These are phyloP conservation scores for Caenorhabditis elegans DNA, from an alignment of 1,140 invertebrate species.

Conservation along the genomic window DNA sequence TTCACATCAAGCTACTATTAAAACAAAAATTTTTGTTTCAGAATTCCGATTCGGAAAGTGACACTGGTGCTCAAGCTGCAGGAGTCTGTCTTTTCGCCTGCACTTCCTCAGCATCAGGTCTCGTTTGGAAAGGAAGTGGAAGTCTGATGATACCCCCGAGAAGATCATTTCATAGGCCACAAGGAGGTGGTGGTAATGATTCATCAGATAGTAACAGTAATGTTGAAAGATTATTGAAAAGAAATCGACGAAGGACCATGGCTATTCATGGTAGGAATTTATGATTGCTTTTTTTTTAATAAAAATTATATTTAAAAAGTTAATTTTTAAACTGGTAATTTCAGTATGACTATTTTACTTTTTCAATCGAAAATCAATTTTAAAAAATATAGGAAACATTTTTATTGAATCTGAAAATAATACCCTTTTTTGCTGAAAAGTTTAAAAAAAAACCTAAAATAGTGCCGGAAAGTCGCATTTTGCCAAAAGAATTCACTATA, in stretches of 20 bases:
- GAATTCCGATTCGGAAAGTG: slow-evolving; percentile 20
- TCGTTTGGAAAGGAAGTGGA: slow-evolving; percentile 27
- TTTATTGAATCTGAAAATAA: no score
- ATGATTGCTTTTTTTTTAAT: no score
- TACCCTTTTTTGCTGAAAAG: no score
- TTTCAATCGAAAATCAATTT: no score
- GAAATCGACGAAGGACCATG: slow-evolving; percentile 13
- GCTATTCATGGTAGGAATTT: background rate
- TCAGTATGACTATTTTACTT: no score
- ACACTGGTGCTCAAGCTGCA: slow-evolving; percentile 18
- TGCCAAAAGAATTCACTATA: no score
- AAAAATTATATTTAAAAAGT: no score
- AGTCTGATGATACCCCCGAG: slow-evolving; percentile 5
- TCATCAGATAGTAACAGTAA: slow-evolving; percentile 27
- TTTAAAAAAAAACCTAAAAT: no score
- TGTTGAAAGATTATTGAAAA: background rate
- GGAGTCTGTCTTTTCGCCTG: background rate
- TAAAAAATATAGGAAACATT: no score
- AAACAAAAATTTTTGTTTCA: background rate
- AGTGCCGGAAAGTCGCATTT: no score
- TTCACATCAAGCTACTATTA: no score
- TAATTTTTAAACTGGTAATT: no score
- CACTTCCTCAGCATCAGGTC: slow-evolving; percentile 15
- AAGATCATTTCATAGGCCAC: slow-evolving; percentile 26
- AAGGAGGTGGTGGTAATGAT: slow-evolving; percentile 13